A percentile compares a stretch with the other conserved stretches of the same genome.
Conservation (phyloP, 2,888 invertebrate genomes). For the Lingula anatina region DNA sequence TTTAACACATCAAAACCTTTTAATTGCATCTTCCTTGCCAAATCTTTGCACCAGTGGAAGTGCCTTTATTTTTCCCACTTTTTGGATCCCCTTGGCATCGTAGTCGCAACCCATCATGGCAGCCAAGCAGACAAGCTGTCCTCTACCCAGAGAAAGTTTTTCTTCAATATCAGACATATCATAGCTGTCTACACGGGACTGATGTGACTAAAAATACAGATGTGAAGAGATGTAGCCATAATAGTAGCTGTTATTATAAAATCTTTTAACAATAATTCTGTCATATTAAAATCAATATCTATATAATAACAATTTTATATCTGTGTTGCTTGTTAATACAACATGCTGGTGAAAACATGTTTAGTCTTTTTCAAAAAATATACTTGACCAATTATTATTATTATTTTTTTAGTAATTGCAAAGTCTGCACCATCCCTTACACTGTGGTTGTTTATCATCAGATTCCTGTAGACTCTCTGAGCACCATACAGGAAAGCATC, state of each 20-base stretch:
- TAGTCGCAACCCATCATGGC: conserved; percentile 85
- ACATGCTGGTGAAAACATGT: too few relatives aligned
- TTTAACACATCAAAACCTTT: too few relatives aligned
- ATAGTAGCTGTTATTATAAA: too few relatives aligned
- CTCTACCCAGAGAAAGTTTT: conserved; percentile 68
- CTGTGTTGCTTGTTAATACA: too few relatives aligned
- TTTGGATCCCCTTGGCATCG: conserved; percentile 63
- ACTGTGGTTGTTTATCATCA: conserved; percentile 68
- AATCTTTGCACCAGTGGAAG: conserved; percentile 54
- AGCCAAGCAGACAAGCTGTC: conserved; percentile 76
- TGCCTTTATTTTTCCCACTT: conserved; percentile 71
- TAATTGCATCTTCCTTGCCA: conserved; percentile 4
- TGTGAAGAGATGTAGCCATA: too few relatives aligned
- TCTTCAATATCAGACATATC: conserved; percentile 63
- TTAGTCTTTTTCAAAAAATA: too few relatives aligned
- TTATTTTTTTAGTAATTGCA: too few relatives aligned
- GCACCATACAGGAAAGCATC: conserved; percentile 89
- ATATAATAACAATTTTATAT: too few relatives aligned
- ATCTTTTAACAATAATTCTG: too few relatives aligned
- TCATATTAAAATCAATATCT: too few relatives aligned
- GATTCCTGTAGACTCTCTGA: conserved; percentile 72
- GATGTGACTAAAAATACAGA: conserved; percentile 56
- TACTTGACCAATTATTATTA: too few relatives aligned
- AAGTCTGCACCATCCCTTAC: too few relatives aligned
- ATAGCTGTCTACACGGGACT: conserved; percentile 54